Base-by-base conservation (phyloP, 2,888 invertebrate species). In the Saturnia japonica region DNA sequence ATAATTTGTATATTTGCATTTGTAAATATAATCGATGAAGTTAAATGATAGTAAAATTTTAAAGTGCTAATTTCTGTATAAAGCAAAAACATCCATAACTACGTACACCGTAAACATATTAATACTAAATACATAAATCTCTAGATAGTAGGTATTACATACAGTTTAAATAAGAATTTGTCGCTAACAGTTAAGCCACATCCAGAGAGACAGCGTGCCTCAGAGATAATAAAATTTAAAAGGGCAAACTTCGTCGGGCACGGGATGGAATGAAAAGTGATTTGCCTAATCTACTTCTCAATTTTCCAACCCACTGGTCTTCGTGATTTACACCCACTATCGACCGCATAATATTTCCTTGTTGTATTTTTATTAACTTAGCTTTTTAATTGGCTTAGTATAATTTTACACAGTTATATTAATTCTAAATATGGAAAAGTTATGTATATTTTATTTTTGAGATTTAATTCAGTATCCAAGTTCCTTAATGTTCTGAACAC, bases 201-300 rank as follows among this genome's bases (percentile, higher is more conserved):
- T 72, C 73, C 77, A 68, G 78, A 79, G 79, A 77, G 79, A 77
- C 80, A 78, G 77, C 80, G 82, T 79, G 82, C 81, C 85, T 81
- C 82, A 73, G 82, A 87, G 90, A 93, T 92, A 92, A 91, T 92
- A 92, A 92, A 92, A 93, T 92, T 91, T 92, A 90, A 92, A 93
- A 91, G 91, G 91, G 90, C 91, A 90, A 92, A 93, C 90, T 93
- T 91, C 86, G 88, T 82, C 84, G 83, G 83, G 84, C 80, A 80
- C 85, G 84, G 87, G 86, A 83, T 82, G 87, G 90, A 89, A 91
- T 91, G 90, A 91, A 93, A 94, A 94, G 91, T 93, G 92, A 93
- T 93, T 94, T 94, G 89, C 91, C 89, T 94, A 92, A 94, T 93
- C 92, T 91, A 91, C 90, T 93, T 90, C 91, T 89, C 91, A 92